A percentile compares a stretch with the other conserved stretches of the same genome.
Evolutionary conservation across 1,140 invertebrate species (phyloP).

Genomic region (Paramacrobiotus metropolitanus): DNA sequence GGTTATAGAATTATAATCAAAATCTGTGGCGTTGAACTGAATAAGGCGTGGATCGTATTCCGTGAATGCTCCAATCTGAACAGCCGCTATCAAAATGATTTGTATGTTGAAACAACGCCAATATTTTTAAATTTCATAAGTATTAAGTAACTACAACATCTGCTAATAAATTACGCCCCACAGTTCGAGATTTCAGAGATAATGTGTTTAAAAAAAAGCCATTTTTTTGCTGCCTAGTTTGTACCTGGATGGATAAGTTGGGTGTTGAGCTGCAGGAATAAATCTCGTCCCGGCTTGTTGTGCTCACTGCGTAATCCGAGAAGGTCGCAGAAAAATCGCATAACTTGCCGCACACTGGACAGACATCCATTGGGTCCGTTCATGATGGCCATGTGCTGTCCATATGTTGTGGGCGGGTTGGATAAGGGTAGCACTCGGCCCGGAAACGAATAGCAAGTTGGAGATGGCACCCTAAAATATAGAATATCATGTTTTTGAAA

Average conservation of each 20-base stretch:
- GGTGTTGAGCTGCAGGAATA: background rate
- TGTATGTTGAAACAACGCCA: too few species aligned
- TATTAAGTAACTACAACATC: too few species aligned
- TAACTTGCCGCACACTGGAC: background rate
- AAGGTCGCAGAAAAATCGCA: background rate
- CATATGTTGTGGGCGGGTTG: background rate
- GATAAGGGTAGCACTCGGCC: background rate
- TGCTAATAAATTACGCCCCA: too few species aligned
- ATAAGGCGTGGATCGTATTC: background rate
- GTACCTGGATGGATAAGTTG: background rate
- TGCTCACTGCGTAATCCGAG: background rate
- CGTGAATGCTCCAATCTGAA: background rate
- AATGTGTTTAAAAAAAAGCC: background rate
- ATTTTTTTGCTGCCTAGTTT: background rate
- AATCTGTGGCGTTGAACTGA: background rate
- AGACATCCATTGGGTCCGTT: conserved; percentile 2
- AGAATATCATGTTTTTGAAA: too few species aligned
- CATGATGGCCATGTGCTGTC: background rate
- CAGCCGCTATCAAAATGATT: background rate
- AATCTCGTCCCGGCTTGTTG: conserved; percentile 2
- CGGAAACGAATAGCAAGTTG: background rate
- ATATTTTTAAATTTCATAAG: too few species aligned
- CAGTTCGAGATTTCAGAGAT: background rate
- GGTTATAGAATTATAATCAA: background rate
- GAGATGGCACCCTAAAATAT: background rate